Conservation (phyloP, 2,113 vertebrate species). For the Lathamus discolor region DNA sequence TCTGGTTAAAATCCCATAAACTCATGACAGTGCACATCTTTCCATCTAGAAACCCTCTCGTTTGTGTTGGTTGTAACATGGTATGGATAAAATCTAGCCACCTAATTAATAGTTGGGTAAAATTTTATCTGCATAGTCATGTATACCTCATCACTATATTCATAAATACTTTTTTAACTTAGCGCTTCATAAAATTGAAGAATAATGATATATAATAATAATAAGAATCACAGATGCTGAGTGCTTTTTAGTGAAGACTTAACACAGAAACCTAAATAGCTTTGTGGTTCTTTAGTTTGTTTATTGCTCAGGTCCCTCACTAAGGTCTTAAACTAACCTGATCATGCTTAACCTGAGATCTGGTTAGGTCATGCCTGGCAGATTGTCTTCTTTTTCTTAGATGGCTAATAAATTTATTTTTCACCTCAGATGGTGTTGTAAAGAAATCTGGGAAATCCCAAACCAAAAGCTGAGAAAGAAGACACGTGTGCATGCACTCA, state of each 20-base stretch:
- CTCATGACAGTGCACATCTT: rapidly evolving
- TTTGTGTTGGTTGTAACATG: neutral
- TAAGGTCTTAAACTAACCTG: neutral
- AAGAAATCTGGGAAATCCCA: neutral
- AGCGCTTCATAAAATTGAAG: neutral
- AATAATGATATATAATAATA: neutral
- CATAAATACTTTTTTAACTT: neutral
- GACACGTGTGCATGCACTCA: rapidly evolving
- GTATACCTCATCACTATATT: neutral
- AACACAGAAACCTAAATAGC: neutral
- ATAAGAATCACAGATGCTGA: neutral
- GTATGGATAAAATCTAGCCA: neutral
- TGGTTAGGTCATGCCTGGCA: neutral
- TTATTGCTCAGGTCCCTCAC: neutral
- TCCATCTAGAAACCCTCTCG: neutral
- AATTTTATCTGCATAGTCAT: neutral
- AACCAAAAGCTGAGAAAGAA: neutral
- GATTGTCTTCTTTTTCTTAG: neutral
- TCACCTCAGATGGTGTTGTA: neutral
- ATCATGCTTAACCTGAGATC: neutral
- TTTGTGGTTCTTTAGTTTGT: neutral
- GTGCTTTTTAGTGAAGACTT: neutral
- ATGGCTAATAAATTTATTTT: neutral
- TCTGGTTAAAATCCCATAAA: neutral
- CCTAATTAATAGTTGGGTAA: neutral